These are phyloP conservation scores for Nasonia longicornis DNA, from an alignment of 1,140 invertebrate genomes.

Conservation along the genomic window DNA sequence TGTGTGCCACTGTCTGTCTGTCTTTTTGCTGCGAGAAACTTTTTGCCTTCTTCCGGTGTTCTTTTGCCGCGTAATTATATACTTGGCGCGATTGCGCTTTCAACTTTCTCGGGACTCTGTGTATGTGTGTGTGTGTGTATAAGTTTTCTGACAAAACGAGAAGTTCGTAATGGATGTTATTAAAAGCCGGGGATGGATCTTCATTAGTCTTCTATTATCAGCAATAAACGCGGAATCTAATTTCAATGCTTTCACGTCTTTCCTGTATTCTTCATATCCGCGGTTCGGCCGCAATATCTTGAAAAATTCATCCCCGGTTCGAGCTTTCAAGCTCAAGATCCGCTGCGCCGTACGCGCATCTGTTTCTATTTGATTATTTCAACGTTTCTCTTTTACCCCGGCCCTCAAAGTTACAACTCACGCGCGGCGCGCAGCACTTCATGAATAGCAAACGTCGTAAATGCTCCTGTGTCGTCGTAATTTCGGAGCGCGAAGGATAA, in stretches of 20 bases:
- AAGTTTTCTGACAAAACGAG: neutral
- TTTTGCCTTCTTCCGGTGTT: neutral
- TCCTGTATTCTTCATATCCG: neutral
- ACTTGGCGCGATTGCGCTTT: neutral
- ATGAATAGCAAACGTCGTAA: conserved; percentile 10
- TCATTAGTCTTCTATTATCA: neutral
- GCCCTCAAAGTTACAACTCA: no score
- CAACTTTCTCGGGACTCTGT: neutral
- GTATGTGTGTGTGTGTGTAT: neutral
- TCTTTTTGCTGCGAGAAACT: neutral
- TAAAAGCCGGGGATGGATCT: neutral
- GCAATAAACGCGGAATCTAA: neutral
- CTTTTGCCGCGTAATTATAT: conserved; percentile 15
- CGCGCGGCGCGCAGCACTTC: neutral
- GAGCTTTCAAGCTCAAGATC: neutral
- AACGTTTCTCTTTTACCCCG: neutral
- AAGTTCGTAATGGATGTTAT: neutral
- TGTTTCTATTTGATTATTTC: neutral
- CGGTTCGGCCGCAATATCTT: neutral
- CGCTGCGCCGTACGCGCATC: neutral
- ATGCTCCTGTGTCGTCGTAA: neutral
- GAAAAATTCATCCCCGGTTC: neutral
- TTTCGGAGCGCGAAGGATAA: no score
- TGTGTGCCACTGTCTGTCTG: neutral
- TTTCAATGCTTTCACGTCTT: neutral